These are phyloP conservation scores for Sitta europaea DNA, from an alignment of 2,113 vertebrate genomes.

Conservation along the genomic window DNA sequence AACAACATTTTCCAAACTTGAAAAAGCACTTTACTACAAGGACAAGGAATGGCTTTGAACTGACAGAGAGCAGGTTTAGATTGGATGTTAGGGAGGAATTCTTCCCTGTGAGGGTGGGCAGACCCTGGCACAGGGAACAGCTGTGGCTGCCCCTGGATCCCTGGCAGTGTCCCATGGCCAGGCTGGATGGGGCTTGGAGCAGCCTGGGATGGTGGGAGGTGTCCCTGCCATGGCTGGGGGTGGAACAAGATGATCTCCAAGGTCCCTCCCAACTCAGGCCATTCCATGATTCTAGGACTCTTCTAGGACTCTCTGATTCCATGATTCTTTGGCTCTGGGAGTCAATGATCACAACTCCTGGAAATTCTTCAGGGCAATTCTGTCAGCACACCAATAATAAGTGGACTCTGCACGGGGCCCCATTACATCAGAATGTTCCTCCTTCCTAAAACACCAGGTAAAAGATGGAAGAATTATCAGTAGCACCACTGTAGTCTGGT, in stretches of 20 bases:
- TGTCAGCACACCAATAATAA: not conserved
- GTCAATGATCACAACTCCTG: rapidly evolving
- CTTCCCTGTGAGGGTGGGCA: rapidly evolving
- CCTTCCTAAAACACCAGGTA: not conserved
- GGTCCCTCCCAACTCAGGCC: no score
- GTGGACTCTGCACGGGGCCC: rapidly evolving
- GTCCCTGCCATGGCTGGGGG: rapidly evolving
- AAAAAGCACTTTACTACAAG: no score
- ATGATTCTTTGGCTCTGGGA: not conserved
- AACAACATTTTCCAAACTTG: no score
- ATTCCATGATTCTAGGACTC: not conserved
- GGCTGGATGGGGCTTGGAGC: rapidly evolving
- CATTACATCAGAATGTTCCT: not conserved
- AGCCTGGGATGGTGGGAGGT: rapidly evolving
- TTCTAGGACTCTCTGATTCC: not conserved
- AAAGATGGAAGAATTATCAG: not conserved
- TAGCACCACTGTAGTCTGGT: no score
- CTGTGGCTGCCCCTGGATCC: not conserved
- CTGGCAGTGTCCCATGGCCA: not conserved
- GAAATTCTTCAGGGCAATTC: not conserved
- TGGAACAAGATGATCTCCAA: rapidly evolving
- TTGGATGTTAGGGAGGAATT: not conserved
- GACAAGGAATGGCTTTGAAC: not conserved
- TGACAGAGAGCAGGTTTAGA: rapidly evolving
- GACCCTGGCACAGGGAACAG: not conserved